These are phyloP conservation scores for Sweltsa coloradensis DNA, from an alignment of 1,140 invertebrate genomes.

Conservation along the genomic window DNA sequence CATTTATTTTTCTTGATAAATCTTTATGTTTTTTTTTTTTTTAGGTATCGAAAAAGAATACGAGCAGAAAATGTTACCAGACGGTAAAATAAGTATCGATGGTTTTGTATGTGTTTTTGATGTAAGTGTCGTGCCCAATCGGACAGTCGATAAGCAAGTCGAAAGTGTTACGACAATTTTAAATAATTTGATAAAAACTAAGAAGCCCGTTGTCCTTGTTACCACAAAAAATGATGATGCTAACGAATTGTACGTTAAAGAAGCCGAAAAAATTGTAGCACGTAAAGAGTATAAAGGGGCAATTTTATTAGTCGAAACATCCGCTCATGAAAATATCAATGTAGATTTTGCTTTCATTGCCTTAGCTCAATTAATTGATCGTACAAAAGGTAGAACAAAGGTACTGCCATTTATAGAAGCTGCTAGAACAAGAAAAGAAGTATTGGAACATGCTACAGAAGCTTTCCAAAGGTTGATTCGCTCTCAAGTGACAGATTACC, in stretches of 20 bases:
- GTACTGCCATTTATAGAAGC: slow-evolving; percentile 81
- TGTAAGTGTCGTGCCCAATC: slow-evolving; percentile 81
- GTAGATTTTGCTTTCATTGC: slow-evolving; percentile 88
- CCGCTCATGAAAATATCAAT: slow-evolving; percentile 93
- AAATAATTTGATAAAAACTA: slow-evolving; percentile 77
- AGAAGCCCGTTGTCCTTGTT: slow-evolving; percentile 89
- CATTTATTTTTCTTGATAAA: slow-evolving; percentile 4
- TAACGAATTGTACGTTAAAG: slow-evolving; percentile 73
- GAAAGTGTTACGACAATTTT: slow-evolving; percentile 72
- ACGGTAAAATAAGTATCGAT: slow-evolving; percentile 87
- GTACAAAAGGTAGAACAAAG: slow-evolving; percentile 47
- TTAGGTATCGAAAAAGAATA: slow-evolving; percentile 72
- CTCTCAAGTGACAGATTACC: slow-evolving; percentile 66
- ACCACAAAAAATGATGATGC: slow-evolving; percentile 96
- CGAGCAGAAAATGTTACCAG: slow-evolving; percentile 85
- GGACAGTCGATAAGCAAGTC: slow-evolving; percentile 79
- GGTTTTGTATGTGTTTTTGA: slow-evolving; percentile 95
- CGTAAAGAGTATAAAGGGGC: slow-evolving; percentile 84
- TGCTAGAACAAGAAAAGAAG: slow-evolving; percentile 69
- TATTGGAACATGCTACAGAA: slow-evolving; percentile 78
- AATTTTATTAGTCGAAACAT: slow-evolving; percentile 87
- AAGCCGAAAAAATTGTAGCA: slow-evolving; percentile 77
- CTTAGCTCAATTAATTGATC: slow-evolving; percentile 84
- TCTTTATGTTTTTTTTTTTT: slow-evolving; percentile 15
- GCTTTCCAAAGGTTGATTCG: slow-evolving; percentile 74